Base-by-base conservation (phyloP, 2,113 vertebrate species). In the Ochotona princeps region DNA sequence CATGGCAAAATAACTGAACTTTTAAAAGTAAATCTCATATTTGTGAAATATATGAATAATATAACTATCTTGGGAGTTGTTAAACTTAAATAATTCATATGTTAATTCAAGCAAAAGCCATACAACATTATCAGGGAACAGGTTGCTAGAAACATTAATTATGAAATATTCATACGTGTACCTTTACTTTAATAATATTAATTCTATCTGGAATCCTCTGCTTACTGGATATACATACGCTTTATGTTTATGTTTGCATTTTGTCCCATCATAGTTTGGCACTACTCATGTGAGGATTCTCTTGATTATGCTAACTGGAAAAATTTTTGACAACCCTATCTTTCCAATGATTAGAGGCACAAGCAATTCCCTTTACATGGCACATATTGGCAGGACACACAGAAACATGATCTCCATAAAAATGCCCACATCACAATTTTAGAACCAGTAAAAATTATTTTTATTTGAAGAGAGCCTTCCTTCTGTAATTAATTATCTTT, bases 271-370 rank as follows among this genome's bases (percentile, higher is more conserved):
- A 93, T 65, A 70, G 73, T 66, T 44, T 94, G 4, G 30, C 3
- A 32, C 54, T 73, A 13, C 23, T 15, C 91, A 3, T 95, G 30
- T 90, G 90, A 83, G 5, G 5, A 75, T 21, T 80, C 1, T 84
- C 38, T 44, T 44, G 38, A 12, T 85, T 79, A 95, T 81, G 13
- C 32, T 78, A 81, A 84, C 54, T 15, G 67, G 63, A 96, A 95
- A 90, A 57, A 23, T 89, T 70, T 80, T 84, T 32, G 69, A 14
- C 78, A n/a, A 94, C 89, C 96, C 25, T 4, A 57, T 57, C 54
- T 57, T 88, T 79, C 15, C 60, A 60, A 15, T 51, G 60, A 6
- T 79, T 89, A 75, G 1, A 94, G 10, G 5, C 20, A 65, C 76
- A 87, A 44, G 11, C 20, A 84, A 21, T 91, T 94, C 86, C 20